These are phyloP conservation scores for Ferdinandea cuprea DNA, from an alignment of 2,888 invertebrate genomes.

Conservation along the genomic window DNA sequence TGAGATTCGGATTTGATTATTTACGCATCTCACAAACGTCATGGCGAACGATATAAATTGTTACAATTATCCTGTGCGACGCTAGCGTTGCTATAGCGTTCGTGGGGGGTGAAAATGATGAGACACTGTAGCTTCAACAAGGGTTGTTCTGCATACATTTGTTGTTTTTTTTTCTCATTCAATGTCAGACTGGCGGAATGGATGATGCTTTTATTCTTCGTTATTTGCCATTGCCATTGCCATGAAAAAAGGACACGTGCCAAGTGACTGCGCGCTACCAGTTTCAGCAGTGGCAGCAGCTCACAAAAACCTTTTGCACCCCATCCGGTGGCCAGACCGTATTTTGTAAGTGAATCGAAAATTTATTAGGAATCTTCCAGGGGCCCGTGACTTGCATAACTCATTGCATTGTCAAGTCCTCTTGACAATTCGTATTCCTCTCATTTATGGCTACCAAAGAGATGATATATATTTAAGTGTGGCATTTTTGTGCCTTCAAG, in stretches of 20 bases:
- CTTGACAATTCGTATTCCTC: slow-evolving; percentile 13
- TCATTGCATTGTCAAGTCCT: slow-evolving; percentile 71
- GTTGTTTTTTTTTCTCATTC: background rate
- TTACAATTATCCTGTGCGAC: slow-evolving; percentile 58
- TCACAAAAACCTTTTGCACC: slow-evolving; percentile 29
- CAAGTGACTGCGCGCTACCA: slow-evolving; percentile 55
- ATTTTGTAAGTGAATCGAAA: slow-evolving; percentile 68
- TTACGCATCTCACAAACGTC: slow-evolving; percentile 66
- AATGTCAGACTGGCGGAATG: slow-evolving; percentile 34
- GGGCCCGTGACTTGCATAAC: slow-evolving; percentile 72
- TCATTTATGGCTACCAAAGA: slow-evolving; percentile 10
- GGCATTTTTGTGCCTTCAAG: slow-evolving; percentile 7
- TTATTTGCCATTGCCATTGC: slow-evolving; percentile 38
- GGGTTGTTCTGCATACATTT: slow-evolving; percentile 25
- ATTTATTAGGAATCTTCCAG: slow-evolving; percentile 63
- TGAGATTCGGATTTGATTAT: slow-evolving; percentile 70
- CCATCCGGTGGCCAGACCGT: slow-evolving; percentile 27
- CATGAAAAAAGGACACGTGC: slow-evolving; percentile 62
- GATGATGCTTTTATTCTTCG: slow-evolving; percentile 37
- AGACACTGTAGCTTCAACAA: background rate
- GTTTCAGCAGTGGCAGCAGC: slow-evolving; percentile 10
- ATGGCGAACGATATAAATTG: slow-evolving; percentile 64
- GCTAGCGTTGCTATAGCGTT: slow-evolving; percentile 19
- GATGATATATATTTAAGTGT: slow-evolving; percentile 55
- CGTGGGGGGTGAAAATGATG: slow-evolving; percentile 18